Evolutionary conservation across 2,797 vertebrate species (phyloP), one percentile per base, ranked within the genome.

Genomic region (Arrhamphus sclerolepis): DNA sequence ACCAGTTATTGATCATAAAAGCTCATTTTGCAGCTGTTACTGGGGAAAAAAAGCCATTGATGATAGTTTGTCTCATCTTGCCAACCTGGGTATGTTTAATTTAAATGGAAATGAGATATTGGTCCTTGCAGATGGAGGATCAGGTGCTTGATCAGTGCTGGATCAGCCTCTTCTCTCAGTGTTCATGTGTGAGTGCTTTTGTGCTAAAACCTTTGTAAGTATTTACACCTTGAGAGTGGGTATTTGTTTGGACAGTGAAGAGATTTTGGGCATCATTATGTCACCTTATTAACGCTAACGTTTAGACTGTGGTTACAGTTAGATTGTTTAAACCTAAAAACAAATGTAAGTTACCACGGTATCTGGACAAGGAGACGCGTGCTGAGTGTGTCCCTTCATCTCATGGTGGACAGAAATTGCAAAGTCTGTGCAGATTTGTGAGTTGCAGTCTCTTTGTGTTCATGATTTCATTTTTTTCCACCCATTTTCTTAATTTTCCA

Each of bases 81-180:
- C 78, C 79, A 84, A 73, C 60, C 34, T 51, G 28, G 46, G 38
- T 53, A 62, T 75, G 59, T 81, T 81, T 82, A 72, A 89, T 90
- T 89, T 83, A 90, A 89, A 90, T 90, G 87, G 78, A 87, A 90
- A 90, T 90, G 77, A 87, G 83, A 77, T 69, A 67, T 68, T 75
- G 72, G 78, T 78, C 55, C 2, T 53, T 83, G 82, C 83, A 77
- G 80, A 83, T 84, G 20, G n/a, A 70, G 69, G 78, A 83, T 83
- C 77, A 85, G 69, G 67, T 69, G 47, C 46, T 52, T 53, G 78
- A 78, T 86, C 79, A 65, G 67, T 66, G 47, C 43, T 54, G 51
- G 78, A 78, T 86, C 79, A 70, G 72, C 69, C 46, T 66, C 42
- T 48, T 6, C 22, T 64, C 56, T 58, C 6, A 42, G n/a, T n/a